A percentile compares a stretch with the other conserved stretches of the same genome.
These are phyloP conservation scores for Leptopilina syphax DNA, from an alignment of 2,888 invertebrate genomes.

Conservation along the genomic window DNA sequence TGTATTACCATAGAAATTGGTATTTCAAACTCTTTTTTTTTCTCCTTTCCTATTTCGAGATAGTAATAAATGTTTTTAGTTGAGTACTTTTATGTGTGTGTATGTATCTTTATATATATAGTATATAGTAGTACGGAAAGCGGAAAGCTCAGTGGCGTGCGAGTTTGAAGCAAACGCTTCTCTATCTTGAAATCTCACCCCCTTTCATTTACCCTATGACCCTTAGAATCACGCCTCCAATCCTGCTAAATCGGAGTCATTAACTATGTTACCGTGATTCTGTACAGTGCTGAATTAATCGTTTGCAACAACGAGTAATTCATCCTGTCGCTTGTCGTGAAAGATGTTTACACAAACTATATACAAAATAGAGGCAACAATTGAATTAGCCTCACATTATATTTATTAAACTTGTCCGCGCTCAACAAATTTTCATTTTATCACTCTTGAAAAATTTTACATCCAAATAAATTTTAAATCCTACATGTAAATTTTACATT, in stretches of 20 bases:
- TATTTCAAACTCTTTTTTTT: not conserved
- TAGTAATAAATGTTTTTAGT: conserved; percentile 22
- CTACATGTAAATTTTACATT: too few relatives aligned
- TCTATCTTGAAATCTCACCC: conserved; percentile 38
- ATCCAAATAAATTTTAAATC: too few relatives aligned
- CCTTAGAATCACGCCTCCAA: conserved; percentile 38
- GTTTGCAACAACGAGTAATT: conserved; percentile 35
- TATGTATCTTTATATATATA: not conserved
- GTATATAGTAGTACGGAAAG: not conserved
- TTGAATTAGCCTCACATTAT: conserved; percentile 6
- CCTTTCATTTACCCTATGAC: conserved; percentile 37
- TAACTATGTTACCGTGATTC: conserved; percentile 33
- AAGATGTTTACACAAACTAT: conserved; percentile 33
- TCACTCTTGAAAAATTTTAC: too few relatives aligned
- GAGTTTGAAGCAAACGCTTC: conserved; percentile 30
- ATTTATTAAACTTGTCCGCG: conserved; percentile 13
- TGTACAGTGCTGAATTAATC: conserved; percentile 36
- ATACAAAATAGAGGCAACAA: conserved; percentile 21
- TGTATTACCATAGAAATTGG: too few relatives aligned
- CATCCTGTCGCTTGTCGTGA: conserved; percentile 26
- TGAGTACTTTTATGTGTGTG: conserved; percentile 20
- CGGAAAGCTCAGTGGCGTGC: conserved; percentile 23
- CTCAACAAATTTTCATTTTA: not conserved
- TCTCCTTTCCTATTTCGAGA: not conserved
- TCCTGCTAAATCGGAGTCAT: conserved; percentile 39